phyloP scores from a whole-genome alignment of 2,888 invertebrate species.

The Synanthedon andrenaeformis region DNA sequence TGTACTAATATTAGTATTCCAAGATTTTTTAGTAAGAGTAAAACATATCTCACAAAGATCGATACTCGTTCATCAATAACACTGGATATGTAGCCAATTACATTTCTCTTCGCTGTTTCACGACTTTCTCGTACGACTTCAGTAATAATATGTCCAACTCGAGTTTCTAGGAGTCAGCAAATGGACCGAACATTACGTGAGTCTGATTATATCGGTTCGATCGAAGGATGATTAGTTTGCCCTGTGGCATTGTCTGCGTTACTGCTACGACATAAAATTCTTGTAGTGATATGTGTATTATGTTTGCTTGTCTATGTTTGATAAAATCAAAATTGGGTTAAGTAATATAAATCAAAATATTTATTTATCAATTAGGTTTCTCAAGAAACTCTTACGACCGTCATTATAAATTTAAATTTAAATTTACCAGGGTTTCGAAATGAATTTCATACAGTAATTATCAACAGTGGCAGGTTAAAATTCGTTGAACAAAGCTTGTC shows the following conservation, averaged over 20 bases:
- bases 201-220: constrained; percentile 20
- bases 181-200: constrained; percentile 22
- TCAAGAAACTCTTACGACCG: no score
- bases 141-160: constrained; percentile 4
- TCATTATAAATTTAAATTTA: no score
- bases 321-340: background rate
- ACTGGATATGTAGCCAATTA: constrained; percentile 8
- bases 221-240: constrained; percentile 4
- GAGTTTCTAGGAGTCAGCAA: constrained; percentile 21
- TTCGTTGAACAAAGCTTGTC: no score
- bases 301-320: background rate
- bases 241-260: background rate
- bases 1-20: no score
- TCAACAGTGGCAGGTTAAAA: no score
- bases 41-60: background rate
- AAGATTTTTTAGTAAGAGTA: no score
- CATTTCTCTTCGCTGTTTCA: constrained; percentile 17
- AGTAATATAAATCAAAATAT: no score
- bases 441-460: no score
- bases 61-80: background rate
- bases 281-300: background rate
- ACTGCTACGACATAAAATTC: background rate
- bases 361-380: no score
- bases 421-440: no score
- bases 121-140: constrained; percentile 18